Evolutionary conservation across 2,888 invertebrate species (phyloP).

Genomic region (Stenchaetothrips biformis): DNA sequence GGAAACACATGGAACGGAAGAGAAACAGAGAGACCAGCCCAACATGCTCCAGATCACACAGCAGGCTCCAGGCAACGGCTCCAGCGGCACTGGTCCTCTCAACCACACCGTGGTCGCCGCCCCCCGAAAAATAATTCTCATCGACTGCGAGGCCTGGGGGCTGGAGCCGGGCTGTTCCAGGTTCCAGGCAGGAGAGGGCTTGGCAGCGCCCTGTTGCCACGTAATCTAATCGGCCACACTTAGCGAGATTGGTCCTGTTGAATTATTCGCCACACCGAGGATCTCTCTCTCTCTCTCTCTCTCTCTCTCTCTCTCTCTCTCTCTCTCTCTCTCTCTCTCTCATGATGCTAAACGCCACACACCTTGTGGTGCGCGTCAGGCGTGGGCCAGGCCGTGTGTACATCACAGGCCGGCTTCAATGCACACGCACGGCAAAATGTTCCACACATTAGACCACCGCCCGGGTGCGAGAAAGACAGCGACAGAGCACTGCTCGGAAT

Average conservation of each 20-base stretch:
- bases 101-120: background rate
- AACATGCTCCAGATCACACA: slow-evolving; percentile 25
- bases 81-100: background rate
- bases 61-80: slow-evolving; percentile 23
- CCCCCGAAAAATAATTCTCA: too few relatives aligned
- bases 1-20: slow-evolving; percentile 14
- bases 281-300: background rate
- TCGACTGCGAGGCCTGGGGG: too few relatives aligned
- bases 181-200: background rate
- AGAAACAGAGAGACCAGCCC: slow-evolving; percentile 6
- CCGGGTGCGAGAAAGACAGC: background rate
- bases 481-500: background rate
- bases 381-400: background rate
- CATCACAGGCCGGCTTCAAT: background rate
- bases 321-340: background rate
- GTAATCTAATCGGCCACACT: slow-evolving; percentile 36
- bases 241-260: slow-evolving; percentile 35
- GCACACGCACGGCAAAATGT: too few relatives aligned
- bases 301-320: background rate
- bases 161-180: background rate
- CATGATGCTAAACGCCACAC: background rate
- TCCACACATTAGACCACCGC: too few relatives aligned
- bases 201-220: slow-evolving; percentile 24
- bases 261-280: slow-evolving; percentile 32
- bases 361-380: background rate